A percentile compares a stretch with the other conserved stretches of the same genome.
Evolutionary conservation across 2,888 invertebrate species (phyloP).

Genomic region (Psylliodes chrysocephalus): DNA sequence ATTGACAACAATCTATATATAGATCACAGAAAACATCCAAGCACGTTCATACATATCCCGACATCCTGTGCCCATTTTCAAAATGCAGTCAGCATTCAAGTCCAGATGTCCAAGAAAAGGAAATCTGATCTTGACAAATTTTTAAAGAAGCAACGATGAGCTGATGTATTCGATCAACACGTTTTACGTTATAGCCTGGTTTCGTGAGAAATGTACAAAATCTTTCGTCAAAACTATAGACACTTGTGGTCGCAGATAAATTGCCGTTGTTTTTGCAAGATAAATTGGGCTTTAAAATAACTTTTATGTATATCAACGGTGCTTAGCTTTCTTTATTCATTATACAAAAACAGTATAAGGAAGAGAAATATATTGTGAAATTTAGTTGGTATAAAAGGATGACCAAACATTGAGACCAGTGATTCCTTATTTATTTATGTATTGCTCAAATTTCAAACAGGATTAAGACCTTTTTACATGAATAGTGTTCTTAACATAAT

Average conservation of each 20-base stretch:
- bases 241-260: background rate
- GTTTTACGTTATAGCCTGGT: slow-evolving; percentile 5
- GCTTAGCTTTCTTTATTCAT: too few relatives aligned
- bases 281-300: too few relatives aligned
- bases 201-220: slow-evolving; percentile 19
- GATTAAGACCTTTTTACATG: too few relatives aligned
- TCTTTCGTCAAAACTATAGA: slow-evolving; percentile 11
- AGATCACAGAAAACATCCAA: background rate
- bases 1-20: background rate
- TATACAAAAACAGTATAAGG: too few relatives aligned
- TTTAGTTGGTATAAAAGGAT: too few relatives aligned
- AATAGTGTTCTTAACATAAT: too few relatives aligned
- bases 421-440: too few relatives aligned
- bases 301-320: too few relatives aligned
- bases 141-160: slow-evolving; percentile 13
- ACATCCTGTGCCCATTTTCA: slow-evolving; percentile 22
- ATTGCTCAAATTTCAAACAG: too few relatives aligned
- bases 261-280: background rate
- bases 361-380: too few relatives aligned
- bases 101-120: slow-evolving; percentile 26
- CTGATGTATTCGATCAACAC: slow-evolving; percentile 22
- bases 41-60: background rate
- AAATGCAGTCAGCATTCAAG: slow-evolving; percentile 12
- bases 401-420: too few relatives aligned
- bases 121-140: slow-evolving; percentile 28